Conservation (phyloP, 2,888 invertebrate genomes). For the Elegia similella region DNA sequence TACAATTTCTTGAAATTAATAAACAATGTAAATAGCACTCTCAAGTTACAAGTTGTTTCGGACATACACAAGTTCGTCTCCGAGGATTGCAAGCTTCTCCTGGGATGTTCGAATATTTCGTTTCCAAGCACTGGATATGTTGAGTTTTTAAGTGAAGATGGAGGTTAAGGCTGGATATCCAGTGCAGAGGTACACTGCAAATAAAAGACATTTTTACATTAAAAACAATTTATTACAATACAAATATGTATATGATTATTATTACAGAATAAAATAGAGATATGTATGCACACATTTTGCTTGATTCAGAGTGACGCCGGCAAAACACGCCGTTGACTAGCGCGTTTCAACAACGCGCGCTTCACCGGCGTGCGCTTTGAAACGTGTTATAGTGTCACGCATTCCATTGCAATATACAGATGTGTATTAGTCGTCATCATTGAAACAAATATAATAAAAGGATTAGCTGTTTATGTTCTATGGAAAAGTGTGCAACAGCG, state of each 20-base stretch:
- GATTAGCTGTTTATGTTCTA: too few species aligned
- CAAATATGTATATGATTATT: background rate
- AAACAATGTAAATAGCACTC: slow-evolving; percentile 42
- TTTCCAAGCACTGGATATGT: slow-evolving; percentile 57
- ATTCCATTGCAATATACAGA: too few species aligned
- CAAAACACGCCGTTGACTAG: too few species aligned
- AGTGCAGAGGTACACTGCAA: slow-evolving; percentile 72
- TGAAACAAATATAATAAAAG: too few species aligned
- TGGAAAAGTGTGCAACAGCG: too few species aligned
- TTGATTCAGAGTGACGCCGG: too few species aligned
- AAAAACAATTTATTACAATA: background rate
- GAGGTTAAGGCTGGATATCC: slow-evolving; percentile 59
- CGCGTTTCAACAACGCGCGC: too few species aligned
- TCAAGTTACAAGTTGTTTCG: slow-evolving; percentile 39
- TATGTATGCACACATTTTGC: too few species aligned
- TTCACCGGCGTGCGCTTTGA: too few species aligned
- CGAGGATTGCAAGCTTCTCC: slow-evolving; percentile 56
- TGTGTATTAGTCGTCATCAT: too few species aligned
- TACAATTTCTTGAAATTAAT: slow-evolving; percentile 36
- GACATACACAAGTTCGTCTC: slow-evolving; percentile 58
- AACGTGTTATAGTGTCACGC: too few species aligned
- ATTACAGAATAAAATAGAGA: too few species aligned
- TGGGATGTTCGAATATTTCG: slow-evolving; percentile 39
- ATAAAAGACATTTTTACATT: slow-evolving; percentile 33
- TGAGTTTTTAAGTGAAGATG: slow-evolving; percentile 31